Base-by-base conservation (phyloP, 2,888 invertebrate genomes). In the Drosophila mayaguana region DNA sequence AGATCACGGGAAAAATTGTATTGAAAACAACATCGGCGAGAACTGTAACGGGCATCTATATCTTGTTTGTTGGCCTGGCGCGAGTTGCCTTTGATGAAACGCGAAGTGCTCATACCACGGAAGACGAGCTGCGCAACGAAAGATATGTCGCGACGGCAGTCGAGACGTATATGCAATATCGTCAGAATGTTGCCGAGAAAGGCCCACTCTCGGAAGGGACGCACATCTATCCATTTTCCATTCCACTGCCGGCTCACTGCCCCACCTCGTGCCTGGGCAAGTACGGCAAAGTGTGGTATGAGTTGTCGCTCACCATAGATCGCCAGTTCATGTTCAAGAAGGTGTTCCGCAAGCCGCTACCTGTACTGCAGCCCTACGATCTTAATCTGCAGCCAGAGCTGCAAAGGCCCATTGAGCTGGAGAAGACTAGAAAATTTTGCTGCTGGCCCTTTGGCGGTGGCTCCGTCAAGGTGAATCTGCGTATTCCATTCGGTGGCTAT, bases 211-310 rank as follows among this genome's bases (percentile, higher is more conserved):
- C 56, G 6, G 22, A 32, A 3, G 56, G 56, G n/a, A 56, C 56
- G 11, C 56, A 56, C 2, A 32, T 16, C 6, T 56, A 20, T 43
- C 0, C 56, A 1, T 56, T 56, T 20, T 32, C 56, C 56, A 32
- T 56, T 32, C 11, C 6, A 1, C 20, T 56, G 20, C 56, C 56
- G 16, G 1, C 11, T 0, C 18, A 11, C 0, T 56, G 56, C 43
- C 56, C 56, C 28, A 43, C 56, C 11, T 56, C 56, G 11, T 56
- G 43, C 3, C 2, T 56, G 56, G 56, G 32, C 42, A 32, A 8
- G 16, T 56, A 56, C 20, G 56, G 56, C 20, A 56, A 56, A 20
- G 32, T 43, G 32, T 43, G 32, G 14, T 56, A 56, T 11, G 43
- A 43, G 20, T 2, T 56, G 42, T 32, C 56, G 20, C 32, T 43